These are phyloP conservation scores for Eulemur macaco DNA, from an alignment of 2,113 vertebrate species.

Conservation along the genomic window DNA sequence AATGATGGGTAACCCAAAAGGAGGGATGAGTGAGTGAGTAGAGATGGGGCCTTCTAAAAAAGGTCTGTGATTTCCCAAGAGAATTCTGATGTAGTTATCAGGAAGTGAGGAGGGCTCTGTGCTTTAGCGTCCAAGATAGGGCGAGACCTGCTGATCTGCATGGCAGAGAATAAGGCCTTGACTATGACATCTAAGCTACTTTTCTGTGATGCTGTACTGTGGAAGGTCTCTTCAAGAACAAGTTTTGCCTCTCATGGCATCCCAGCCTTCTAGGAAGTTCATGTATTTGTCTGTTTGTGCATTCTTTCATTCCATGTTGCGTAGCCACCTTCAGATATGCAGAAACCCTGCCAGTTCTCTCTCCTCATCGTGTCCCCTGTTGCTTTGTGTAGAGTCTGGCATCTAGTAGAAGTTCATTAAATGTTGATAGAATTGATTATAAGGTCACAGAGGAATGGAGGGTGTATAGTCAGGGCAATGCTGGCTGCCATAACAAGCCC, in stretches of 20 bases:
- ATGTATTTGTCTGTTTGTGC: too few relatives aligned
- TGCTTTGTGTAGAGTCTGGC: not conserved
- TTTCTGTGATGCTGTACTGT: not conserved
- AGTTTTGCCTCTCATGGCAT: not conserved
- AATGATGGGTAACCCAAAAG: not conserved
- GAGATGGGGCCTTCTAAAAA: not conserved
- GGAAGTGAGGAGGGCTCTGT: not conserved
- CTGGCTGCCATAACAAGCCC: not conserved
- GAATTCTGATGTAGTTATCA: not conserved
- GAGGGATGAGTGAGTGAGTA: not conserved
- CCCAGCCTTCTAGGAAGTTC: not conserved
- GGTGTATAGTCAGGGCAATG: not conserved
- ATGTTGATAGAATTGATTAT: not conserved
- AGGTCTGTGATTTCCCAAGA: not conserved
- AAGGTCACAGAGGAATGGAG: not conserved
- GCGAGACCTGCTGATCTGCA: not conserved
- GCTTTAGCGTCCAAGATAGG: not conserved
- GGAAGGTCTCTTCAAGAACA: not conserved
- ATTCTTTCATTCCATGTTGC: not conserved
- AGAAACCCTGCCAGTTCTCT: not conserved
- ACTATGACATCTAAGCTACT: not conserved
- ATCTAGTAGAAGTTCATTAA: not conserved
- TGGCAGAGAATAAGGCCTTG: not conserved
- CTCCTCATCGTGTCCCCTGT: too few relatives aligned
- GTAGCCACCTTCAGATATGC: not conserved